Conservation (phyloP, 2,113 vertebrate genomes). For the Caretta caretta region DNA sequence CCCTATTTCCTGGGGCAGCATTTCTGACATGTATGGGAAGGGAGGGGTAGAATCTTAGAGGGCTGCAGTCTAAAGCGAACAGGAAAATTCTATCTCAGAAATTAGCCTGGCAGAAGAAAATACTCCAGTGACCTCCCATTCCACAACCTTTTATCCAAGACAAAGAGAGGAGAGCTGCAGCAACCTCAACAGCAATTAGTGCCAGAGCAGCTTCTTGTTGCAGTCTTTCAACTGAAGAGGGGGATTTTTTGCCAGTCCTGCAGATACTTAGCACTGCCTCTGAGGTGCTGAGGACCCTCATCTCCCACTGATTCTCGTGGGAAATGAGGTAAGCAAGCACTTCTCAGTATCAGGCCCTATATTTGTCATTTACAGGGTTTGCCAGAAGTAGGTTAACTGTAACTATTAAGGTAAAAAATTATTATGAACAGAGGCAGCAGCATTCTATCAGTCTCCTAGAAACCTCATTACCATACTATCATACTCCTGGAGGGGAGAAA, state of each 20-base stretch:
- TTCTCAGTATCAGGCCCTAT: not conserved
- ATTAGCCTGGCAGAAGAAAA: not conserved
- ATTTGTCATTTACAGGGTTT: not conserved
- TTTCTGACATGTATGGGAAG: not conserved
- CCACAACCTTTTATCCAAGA: not conserved
- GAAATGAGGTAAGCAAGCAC: not conserved
- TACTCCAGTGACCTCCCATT: not conserved
- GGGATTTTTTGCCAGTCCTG: not conserved
- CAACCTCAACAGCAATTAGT: fast-evolving
- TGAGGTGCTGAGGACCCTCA: not conserved
- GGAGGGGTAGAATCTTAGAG: not conserved
- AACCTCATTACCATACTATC: not conserved
- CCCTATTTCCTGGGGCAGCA: not conserved
- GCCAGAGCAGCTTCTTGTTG: not conserved
- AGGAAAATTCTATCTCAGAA: not conserved
- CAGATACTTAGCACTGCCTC: not conserved
- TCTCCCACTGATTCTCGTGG: not conserved
- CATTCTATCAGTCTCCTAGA: not conserved
- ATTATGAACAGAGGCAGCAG: not conserved
- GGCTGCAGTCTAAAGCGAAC: not conserved
- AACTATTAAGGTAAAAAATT: not conserved
- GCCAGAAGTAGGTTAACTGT: not conserved
- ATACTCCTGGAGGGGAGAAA: not conserved
- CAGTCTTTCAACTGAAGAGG: not conserved
- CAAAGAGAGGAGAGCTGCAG: not conserved